Evolutionary conservation across 2,113 vertebrate species (phyloP).

Genomic region (Alces alces): DNA sequence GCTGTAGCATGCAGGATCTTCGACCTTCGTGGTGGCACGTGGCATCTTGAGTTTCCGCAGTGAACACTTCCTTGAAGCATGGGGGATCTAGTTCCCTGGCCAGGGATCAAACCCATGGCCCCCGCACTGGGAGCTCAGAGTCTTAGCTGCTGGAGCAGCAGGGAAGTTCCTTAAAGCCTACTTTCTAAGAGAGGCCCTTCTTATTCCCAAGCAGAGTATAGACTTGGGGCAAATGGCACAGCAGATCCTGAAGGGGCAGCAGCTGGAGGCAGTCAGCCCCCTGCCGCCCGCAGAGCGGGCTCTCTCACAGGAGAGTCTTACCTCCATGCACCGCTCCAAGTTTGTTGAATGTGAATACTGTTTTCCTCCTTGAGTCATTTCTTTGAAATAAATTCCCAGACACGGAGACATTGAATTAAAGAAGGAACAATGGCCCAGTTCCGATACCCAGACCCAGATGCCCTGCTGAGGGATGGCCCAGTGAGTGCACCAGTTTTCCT

Average conservation of each 20-base stretch:
- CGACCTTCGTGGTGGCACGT: neutral
- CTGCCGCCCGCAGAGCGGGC: neutral
- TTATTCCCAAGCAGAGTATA: neutral
- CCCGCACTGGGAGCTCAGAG: no score
- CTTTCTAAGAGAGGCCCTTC: neutral
- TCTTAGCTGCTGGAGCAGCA: no score
- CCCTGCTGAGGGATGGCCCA: neutral
- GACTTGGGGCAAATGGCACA: neutral
- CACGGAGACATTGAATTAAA: neutral
- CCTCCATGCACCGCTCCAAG: neutral
- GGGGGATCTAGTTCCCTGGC: no score
- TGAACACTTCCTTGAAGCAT: neutral
- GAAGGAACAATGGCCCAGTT: neutral
- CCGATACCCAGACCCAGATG: no score
- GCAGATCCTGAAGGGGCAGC: neutral
- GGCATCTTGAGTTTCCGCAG: neutral
- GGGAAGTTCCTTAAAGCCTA: neutral
- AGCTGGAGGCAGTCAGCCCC: no score
- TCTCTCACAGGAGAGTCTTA: neutral
- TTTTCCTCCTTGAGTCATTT: neutral
- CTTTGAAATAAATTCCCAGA: neutral
- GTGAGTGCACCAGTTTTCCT: accelerated
- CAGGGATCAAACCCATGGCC: no score
- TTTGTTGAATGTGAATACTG: neutral
- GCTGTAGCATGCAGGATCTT: neutral